phyloP scores from a whole-genome alignment of 1,140 invertebrate genomes.

The Drosophila baimaii region DNA sequence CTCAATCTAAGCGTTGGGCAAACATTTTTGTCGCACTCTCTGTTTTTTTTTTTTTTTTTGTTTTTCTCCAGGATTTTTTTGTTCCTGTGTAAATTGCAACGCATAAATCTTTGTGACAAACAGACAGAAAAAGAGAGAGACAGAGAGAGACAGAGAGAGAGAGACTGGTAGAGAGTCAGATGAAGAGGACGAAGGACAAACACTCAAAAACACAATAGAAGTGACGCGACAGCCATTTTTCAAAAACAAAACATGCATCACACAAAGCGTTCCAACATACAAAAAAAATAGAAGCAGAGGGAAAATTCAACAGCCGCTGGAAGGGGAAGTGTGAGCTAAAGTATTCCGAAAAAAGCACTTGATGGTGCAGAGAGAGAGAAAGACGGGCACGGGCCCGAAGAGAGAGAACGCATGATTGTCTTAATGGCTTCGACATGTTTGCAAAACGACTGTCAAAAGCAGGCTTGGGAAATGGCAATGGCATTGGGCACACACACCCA shows the following conservation, averaged over 20 bases:
- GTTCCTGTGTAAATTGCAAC: slow-evolving; percentile 77
- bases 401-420: slow-evolving; percentile 75
- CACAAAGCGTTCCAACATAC: slow-evolving; percentile 63
- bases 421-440: slow-evolving; percentile 83
- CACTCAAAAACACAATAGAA: slow-evolving; percentile 80
- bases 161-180: slow-evolving; percentile 8
- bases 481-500: slow-evolving; percentile 32
- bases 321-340: slow-evolving; percentile 40
- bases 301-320: slow-evolving; percentile 19
- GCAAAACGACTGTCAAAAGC: slow-evolving; percentile 82
- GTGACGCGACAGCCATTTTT: slow-evolving; percentile 81
- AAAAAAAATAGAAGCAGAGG: slow-evolving; percentile 34
- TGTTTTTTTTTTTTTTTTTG: slow-evolving; percentile 11
- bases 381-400: slow-evolving; percentile 11
- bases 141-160: not conserved
- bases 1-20: slow-evolving; percentile 76
- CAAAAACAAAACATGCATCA: slow-evolving; percentile 71
- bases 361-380: slow-evolving; percentile 30
- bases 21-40: slow-evolving; percentile 61
- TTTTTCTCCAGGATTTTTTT: slow-evolving; percentile 16
- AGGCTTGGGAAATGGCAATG: slow-evolving; percentile 61
- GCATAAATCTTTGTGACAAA: slow-evolving; percentile 81
- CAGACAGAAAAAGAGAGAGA: slow-evolving; percentile 39
- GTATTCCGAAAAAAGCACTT: slow-evolving; percentile 52
- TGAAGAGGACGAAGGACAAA: slow-evolving; percentile 52